Base-by-base conservation (phyloP, 2,888 invertebrate genomes). In the Papilio protenor region DNA sequence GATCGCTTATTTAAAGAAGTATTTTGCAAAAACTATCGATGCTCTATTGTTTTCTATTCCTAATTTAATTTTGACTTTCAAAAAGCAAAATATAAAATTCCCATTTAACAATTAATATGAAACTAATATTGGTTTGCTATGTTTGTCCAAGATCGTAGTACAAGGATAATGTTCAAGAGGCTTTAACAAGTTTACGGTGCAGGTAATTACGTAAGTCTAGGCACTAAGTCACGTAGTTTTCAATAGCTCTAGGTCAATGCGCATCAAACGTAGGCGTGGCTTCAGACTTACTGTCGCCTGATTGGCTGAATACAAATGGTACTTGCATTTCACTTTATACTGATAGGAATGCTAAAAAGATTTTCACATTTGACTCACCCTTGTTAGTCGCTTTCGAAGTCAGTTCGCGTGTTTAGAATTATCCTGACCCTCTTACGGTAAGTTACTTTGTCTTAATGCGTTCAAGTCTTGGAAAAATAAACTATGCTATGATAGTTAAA, bases 241-340 rank as follows among this genome's bases (percentile, higher is more conserved):
- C 72, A 78, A 78, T 80, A 81, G 81, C 79, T 80, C 81, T 82
- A 81, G 81, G 82, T 83, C 83, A 85, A 80, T 81, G 81, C 81
- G 81, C 82, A 82, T 81, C 80, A 75, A 81, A 71, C 85, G 92
- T 92, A 83, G 93, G 93, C 92, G 93, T 89, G 90, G 91, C 90
- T 88, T 90, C 87, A 86, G 84, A 82, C 83, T 82, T 85, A 85
- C 82, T 86, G 86, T 85, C 83, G 82, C 81, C 83, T 84, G 84
- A 94, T 94, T 93, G 93, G 93, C 84, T 81, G 86, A 85, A 83
- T 80, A 79, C 79, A 86, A 86, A 90, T 89, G 88, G 90, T 88
- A 88, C 88, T 89, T 91, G 92, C 92, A 93, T 93, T 93, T 93
- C 92, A 90, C 92, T 88, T 85, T 81, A 83, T 84, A 87, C 88